Percentiles rank a stretch among this genome's conserved stretches.
Evolutionary conservation across 2,888 invertebrate genomes (phyloP).

Genomic region (Campopleginae sp.): DNA sequence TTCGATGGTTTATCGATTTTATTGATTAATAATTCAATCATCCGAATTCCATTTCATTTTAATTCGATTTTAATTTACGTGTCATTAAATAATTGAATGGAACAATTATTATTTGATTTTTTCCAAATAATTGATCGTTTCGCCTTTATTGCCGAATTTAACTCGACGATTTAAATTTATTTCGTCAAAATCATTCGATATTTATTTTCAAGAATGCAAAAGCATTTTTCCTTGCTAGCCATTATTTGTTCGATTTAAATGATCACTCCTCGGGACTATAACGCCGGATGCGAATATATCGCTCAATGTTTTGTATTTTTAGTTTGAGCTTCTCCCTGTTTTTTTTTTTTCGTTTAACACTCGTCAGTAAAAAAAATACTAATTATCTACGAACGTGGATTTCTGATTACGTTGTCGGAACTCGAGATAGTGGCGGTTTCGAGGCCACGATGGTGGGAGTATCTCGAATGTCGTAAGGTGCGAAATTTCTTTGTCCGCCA

Average conservation of each 20-base stretch:
- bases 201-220: background rate
- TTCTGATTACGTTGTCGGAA: conserved; percentile 20
- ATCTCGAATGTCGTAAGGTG: conserved; percentile 1
- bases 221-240: background rate
- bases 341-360: background rate
- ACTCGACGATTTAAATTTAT: background rate
- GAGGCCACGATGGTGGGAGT: conserved; percentile 15
- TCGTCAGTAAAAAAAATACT: background rate
- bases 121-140: background rate
- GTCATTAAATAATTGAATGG: background rate
- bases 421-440: conserved; percentile 21
- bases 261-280: background rate
- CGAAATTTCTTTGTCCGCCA: background rate
- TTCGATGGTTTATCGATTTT: too few species aligned
- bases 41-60: too few species aligned
- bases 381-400: conserved; percentile 4
- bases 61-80: too few species aligned
- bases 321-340: background rate
- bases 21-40: too few species aligned
- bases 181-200: background rate
- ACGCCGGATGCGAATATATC: conserved; percentile 17
- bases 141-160: background rate
- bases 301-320: background rate
- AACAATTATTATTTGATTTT: background rate
- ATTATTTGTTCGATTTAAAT: background rate